Evolutionary conservation across 1,140 invertebrate genomes (phyloP).

Genomic region (Caenorhabditis elegans): WBcel235 BX284602.5:8827001-8827500

Average conservation of each 20-base stretch:
- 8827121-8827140: constrained; percentile 51
- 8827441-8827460: constrained; percentile 20
- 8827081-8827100: neutral
- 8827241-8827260: neutral
- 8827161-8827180: constrained; percentile 54
- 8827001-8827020: constrained; percentile 1
- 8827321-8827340: constrained; percentile 12
- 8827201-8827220: constrained; percentile 12
- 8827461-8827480: constrained; percentile 3
- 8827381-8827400: too few species aligned
- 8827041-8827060: constrained; percentile 10
- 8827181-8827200: constrained; percentile 50
- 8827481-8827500: constrained; percentile 22
- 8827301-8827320: neutral
- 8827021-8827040: constrained; percentile 18
- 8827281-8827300: neutral
- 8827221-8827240: neutral
- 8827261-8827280: neutral
- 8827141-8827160: constrained; percentile 68
- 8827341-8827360: constrained; percentile 30
- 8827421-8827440: constrained; percentile 25
- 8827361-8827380: neutral
- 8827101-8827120: neutral
- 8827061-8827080: neutral
- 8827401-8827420: neutral